These are phyloP conservation scores for Philotrypesis tridentata DNA, from an alignment of 1,140 invertebrate genomes.

Conservation along the genomic window DNA sequence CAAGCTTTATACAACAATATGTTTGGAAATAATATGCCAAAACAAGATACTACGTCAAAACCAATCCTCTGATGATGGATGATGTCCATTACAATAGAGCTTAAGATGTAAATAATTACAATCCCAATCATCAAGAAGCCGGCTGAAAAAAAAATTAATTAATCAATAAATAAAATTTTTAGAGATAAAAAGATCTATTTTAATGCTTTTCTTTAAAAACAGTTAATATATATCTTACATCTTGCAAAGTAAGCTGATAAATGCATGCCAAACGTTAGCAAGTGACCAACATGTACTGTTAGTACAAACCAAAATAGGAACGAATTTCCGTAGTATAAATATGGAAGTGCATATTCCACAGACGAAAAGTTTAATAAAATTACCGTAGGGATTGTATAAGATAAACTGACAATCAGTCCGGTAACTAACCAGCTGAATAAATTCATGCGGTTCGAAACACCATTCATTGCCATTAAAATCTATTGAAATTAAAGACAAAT, in stretches of 20 bases:
- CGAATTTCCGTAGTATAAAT: slow-evolving; percentile 64
- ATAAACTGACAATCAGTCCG: slow-evolving; percentile 63
- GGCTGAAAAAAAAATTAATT: too few species aligned
- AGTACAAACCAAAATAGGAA: slow-evolving; percentile 67
- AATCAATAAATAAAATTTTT: too few species aligned
- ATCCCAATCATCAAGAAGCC: slow-evolving; percentile 51
- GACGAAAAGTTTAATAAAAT: slow-evolving; percentile 63
- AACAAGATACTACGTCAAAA: slow-evolving; percentile 44
- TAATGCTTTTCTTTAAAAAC: not conserved
- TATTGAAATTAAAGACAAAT: slow-evolving; percentile 47
- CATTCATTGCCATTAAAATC: slow-evolving; percentile 70
- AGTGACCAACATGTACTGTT: slow-evolving; percentile 59
- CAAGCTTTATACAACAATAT: slow-evolving; percentile 53
- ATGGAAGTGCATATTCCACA: slow-evolving; percentile 58
- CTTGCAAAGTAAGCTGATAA: slow-evolving; percentile 65
- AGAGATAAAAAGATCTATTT: not conserved
- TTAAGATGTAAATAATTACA: slow-evolving; percentile 52
- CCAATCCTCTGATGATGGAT: slow-evolving; percentile 48
- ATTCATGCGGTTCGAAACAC: slow-evolving; percentile 63
- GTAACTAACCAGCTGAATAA: slow-evolving; percentile 67
- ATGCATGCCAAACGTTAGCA: slow-evolving; percentile 67
- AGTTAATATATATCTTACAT: slow-evolving; percentile 51
- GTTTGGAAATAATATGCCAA: slow-evolving; percentile 59
- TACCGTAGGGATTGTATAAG: slow-evolving; percentile 62
- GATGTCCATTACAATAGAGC: slow-evolving; percentile 50